A percentile compares a stretch with the other conserved stretches of the same genome.
These are phyloP conservation scores for Cottus gobio DNA, from an alignment of 2,113 vertebrate species.

Conservation along the genomic window DNA sequence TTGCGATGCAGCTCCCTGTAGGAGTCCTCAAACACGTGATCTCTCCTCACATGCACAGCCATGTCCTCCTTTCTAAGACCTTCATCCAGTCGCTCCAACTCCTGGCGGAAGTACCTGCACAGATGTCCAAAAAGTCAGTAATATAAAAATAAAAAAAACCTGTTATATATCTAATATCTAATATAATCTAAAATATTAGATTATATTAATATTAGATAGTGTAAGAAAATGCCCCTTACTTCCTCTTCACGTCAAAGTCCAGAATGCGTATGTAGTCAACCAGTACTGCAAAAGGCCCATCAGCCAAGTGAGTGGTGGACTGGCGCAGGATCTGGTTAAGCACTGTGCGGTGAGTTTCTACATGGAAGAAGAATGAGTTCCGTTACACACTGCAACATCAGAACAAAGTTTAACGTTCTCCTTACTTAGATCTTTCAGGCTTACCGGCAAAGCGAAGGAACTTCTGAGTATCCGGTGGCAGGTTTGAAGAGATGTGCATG, in stretches of 20 bases:
- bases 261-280: slow-evolving; percentile 97
- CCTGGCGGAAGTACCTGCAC: slow-evolving; percentile 93
- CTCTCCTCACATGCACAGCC: slow-evolving; percentile 94
- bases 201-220: too few species aligned
- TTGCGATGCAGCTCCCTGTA: slow-evolving; percentile 95
- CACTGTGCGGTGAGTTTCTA: slow-evolving; percentile 95
- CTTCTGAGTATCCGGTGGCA: slow-evolving; percentile 95
- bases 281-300: slow-evolving; percentile 94
- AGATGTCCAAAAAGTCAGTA: slow-evolving; percentile 1
- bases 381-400: slow-evolving; percentile 4
- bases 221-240: slow-evolving; percentile 80
- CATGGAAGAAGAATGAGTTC: not conserved
- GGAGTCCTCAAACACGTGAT: slow-evolving; percentile 96
- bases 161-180: not conserved
- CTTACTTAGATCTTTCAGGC: slow-evolving; percentile 3
- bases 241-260: slow-evolving; percentile 96
- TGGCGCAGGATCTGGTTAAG: slow-evolving; percentile 96
- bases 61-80: slow-evolving; percentile 95
- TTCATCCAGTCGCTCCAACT: slow-evolving; percentile 93
- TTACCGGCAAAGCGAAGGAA: slow-evolving; percentile 94
- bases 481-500: slow-evolving; percentile 95
- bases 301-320: slow-evolving; percentile 93
- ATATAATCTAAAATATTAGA: not conserved
- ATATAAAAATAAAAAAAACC: not conserved
- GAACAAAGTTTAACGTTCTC: not conserved